Evolutionary conservation across 2,888 invertebrate species (phyloP).

Genomic region (Ormyrus rosae): DNA sequence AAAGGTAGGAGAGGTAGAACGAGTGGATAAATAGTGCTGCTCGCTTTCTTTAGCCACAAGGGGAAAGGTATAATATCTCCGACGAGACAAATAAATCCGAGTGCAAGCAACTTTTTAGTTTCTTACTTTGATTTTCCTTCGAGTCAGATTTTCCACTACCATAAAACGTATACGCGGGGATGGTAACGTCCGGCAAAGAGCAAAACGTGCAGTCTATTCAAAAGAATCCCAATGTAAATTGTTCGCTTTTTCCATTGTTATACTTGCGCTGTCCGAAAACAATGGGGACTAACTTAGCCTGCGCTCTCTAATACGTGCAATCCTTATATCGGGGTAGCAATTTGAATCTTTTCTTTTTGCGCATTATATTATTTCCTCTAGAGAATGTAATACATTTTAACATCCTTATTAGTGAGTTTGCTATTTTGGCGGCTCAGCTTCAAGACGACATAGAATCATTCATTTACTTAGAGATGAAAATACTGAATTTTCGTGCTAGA

Average conservation of each 20-base stretch:
- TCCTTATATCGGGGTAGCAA: conserved; percentile 9
- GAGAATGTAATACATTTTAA: no score
- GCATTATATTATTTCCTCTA: conserved; percentile 26
- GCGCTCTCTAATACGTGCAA: conserved; percentile 1
- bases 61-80: conserved; percentile 34
- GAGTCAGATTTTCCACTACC: conserved; percentile 38
- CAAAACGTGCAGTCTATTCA: conserved; percentile 21
- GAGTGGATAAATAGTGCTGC: conserved; percentile 37
- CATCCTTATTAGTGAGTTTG: no score
- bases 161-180: conserved; percentile 3
- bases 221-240: conserved; percentile 43
- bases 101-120: conserved; percentile 57
- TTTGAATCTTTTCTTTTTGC: conserved; percentile 29
- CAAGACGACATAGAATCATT: no score
- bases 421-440: not conserved
- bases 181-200: conserved; percentile 32
- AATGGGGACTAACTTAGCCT: conserved; percentile 32
- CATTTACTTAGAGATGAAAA: no score
- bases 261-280: conserved; percentile 42
- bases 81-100: conserved; percentile 60
- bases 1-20: conserved; percentile 12
- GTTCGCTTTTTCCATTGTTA: conserved; percentile 39
- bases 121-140: conserved; percentile 36
- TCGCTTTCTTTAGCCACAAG: conserved; percentile 30
- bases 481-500: no score